Percentiles rank a stretch among this genome's conserved stretches.
These are phyloP conservation scores for Drosophila ochracea DNA, from an alignment of 2,888 invertebrate species.

Conservation along the genomic window DNA sequence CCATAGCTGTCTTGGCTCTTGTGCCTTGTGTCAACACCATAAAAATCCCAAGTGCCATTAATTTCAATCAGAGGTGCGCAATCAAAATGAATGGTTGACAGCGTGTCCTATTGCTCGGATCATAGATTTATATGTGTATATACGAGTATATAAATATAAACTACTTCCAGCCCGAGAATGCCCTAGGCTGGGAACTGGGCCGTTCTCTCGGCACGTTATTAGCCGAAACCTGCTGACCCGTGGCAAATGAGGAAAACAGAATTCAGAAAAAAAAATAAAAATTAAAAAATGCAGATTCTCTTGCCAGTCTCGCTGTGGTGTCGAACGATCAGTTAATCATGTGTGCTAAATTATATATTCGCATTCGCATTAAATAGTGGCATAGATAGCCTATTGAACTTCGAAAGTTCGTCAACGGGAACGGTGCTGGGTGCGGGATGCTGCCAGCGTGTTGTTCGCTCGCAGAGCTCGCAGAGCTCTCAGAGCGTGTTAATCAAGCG, in stretches of 20 bases:
- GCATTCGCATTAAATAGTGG: constrained; percentile 22
- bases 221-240: constrained; percentile 45
- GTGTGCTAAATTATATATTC: constrained; percentile 6
- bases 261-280: background rate
- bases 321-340: constrained; percentile 1
- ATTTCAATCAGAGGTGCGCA: constrained; percentile 59
- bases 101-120: constrained; percentile 52
- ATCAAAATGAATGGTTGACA: constrained; percentile 50
- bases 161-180: background rate
- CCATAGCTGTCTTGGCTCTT: constrained; percentile 32
- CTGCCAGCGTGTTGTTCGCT: constrained; percentile 14
- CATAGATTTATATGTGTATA: constrained; percentile 6
- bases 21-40: constrained; percentile 53
- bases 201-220: constrained; percentile 39
- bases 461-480: constrained; percentile 45
- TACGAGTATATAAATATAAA: background rate
- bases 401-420: constrained; percentile 60
- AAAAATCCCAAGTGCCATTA: constrained; percentile 56
- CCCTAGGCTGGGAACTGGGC: constrained; percentile 25
- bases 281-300: background rate
- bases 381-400: constrained; percentile 75
- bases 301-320: constrained; percentile 5
- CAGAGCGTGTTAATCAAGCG: constrained; percentile 71
- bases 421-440: constrained; percentile 9
- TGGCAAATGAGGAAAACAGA: constrained; percentile 33